A percentile compares a stretch with the other conserved stretches of the same genome.
These are phyloP conservation scores for Actinia equina DNA, from an alignment of 64 coral and sea anemone genomes.

Conservation along the genomic window DNA sequence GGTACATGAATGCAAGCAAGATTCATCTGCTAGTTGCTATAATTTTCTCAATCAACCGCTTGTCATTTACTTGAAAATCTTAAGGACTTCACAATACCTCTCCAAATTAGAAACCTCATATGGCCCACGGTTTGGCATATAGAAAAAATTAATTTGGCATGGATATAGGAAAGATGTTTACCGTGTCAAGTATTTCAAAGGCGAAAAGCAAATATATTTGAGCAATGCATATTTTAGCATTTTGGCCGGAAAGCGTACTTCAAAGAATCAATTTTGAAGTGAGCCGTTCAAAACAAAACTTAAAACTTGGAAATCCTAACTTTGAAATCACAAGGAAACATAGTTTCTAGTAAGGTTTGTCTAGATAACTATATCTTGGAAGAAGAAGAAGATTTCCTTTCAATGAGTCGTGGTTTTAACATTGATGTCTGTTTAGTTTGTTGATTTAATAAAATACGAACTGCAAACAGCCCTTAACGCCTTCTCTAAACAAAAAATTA, in stretches of 20 bases:
- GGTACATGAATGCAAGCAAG: neutral
- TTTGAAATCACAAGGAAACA: neutral
- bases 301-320: neutral
- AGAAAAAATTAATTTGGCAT: neutral
- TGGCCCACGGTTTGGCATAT: neutral
- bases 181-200: neutral
- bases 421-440: neutral
- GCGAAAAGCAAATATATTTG: neutral
- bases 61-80: neutral
- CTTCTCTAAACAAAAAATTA: neutral
- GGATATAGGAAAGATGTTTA: neutral
- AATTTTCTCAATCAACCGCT: neutral
- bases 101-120: neutral
- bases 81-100: neutral
- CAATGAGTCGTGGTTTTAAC: neutral
- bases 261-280: neutral
- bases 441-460: neutral
- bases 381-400: neutral
- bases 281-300: neutral
- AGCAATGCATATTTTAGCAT: slow-evolving; percentile 6
- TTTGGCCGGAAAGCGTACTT: neutral
- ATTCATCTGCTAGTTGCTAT: neutral
- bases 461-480: neutral
- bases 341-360: no score
- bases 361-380: neutral